Conservation (phyloP, 2,888 invertebrate genomes). For the Marronus borbonicus region DNA sequence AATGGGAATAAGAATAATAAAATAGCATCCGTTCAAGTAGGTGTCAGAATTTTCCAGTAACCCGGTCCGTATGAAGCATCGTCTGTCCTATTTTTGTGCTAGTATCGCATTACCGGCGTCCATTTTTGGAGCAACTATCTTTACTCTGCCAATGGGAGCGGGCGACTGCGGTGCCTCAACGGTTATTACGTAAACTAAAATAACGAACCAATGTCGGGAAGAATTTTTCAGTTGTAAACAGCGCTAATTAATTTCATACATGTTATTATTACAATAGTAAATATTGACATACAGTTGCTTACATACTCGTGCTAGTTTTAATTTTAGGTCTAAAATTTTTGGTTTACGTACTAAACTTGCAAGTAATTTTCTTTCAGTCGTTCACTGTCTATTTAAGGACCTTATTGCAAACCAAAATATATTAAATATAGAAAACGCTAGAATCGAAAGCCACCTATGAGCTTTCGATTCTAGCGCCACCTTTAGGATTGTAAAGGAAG, state of each 20-base stretch:
- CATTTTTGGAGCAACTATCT: slow-evolving; percentile 79
- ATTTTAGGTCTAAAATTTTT: no score
- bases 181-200: slow-evolving; percentile 57
- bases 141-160: slow-evolving; percentile 67
- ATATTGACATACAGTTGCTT: not conserved
- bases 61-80: slow-evolving; percentile 63
- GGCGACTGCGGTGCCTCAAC: slow-evolving; percentile 55
- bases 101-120: slow-evolving; percentile 77
- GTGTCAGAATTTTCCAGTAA: slow-evolving; percentile 58
- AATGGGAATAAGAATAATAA: slow-evolving; percentile 52
- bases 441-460: no score
- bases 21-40: slow-evolving; percentile 53
- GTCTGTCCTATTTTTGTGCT: slow-evolving; percentile 73
- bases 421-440: no score
- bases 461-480: no score
- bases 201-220: slow-evolving; percentile 38
- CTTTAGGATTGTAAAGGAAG: no score
- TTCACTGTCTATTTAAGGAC: no score
- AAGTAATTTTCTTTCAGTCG: no score
- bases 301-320: no score
- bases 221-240: slow-evolving; percentile 42
- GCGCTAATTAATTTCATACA: not conserved
- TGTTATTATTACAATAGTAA: not conserved
- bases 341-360: no score
- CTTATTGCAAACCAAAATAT: no score